These are phyloP conservation scores for Scotopteryx bipunctaria DNA, from an alignment of 2,888 invertebrate genomes.

Conservation along the genomic window DNA sequence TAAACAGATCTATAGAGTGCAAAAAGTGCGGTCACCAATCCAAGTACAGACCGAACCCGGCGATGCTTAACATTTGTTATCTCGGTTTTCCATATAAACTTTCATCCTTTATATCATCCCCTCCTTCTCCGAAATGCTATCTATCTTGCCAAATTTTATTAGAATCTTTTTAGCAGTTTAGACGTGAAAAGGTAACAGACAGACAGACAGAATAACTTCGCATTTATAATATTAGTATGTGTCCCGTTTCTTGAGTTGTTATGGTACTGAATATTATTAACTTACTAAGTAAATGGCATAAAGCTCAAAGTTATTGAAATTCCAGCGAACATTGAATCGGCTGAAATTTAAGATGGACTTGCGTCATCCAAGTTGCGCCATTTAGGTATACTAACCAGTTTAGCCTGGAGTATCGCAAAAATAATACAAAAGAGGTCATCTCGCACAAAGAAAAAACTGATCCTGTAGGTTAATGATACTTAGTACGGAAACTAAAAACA, in stretches of 20 bases:
- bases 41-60: too few relatives aligned
- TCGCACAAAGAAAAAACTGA: slow-evolving; percentile 1
- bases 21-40: too few relatives aligned
- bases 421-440: slow-evolving; percentile 13
- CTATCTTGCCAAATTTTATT: too few relatives aligned
- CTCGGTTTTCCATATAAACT: too few relatives aligned
- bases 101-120: too few relatives aligned
- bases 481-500: background rate
- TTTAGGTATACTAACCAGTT: slow-evolving; percentile 27
- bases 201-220: too few relatives aligned
- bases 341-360: slow-evolving; percentile 45
- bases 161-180: too few relatives aligned
- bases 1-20: too few relatives aligned
- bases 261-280: slow-evolving; percentile 1
- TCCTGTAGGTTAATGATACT: background rate
- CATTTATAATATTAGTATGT: background rate
- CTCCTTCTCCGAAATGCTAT: too few relatives aligned
- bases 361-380: slow-evolving; percentile 53
- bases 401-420: slow-evolving; percentile 5
- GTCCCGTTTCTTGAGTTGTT: background rate
- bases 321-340: slow-evolving; percentile 28
- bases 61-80: too few relatives aligned
- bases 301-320: slow-evolving; percentile 17
- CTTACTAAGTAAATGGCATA: slow-evolving; percentile 8
- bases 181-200: too few relatives aligned